Conservation (phyloP, 2,797 vertebrate genomes). For the Momotus momota region DNA sequence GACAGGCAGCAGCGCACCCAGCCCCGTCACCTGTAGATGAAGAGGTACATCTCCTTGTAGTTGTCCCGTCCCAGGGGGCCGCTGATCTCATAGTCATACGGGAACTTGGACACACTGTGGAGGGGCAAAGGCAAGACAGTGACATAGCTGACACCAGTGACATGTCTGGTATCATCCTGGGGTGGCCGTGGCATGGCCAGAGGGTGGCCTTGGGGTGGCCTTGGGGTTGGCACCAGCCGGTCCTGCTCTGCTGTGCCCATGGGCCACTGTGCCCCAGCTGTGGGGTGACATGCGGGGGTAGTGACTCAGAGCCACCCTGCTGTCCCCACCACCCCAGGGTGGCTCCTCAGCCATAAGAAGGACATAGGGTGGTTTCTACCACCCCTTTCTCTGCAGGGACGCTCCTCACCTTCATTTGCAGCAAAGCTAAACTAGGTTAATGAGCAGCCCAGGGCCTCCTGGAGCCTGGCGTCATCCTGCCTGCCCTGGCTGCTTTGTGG, state of each 20-base stretch:
- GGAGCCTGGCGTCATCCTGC: not conserved
- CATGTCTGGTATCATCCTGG: not conserved
- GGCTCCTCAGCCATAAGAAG: accelerated
- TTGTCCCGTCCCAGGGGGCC: constrained; percentile 85
- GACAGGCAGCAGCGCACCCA: not conserved
- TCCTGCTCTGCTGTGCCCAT: not conserved
- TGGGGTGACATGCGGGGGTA: not conserved
- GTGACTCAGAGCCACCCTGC: not conserved
- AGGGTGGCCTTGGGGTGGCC: not conserved
- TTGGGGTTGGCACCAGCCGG: not conserved
- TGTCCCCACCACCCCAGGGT: not conserved
- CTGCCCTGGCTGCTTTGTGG: not conserved
- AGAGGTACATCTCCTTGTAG: constrained; percentile 93
- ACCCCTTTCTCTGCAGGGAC: not conserved
- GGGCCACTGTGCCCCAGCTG: accelerated
- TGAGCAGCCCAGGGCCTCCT: not conserved
- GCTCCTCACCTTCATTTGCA: not conserved
- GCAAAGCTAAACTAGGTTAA: constrained; percentile 47
- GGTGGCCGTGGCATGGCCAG: not conserved
- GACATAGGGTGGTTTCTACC: accelerated
- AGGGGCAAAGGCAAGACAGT: not conserved
- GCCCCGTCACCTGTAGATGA: constrained; percentile 87
- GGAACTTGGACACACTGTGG: constrained; percentile 63
- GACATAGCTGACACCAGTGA: not conserved
- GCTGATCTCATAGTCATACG: constrained; percentile 83